Conservation (phyloP, 92 coral and sea anemone species). For the Actinostola sp. region DNA sequence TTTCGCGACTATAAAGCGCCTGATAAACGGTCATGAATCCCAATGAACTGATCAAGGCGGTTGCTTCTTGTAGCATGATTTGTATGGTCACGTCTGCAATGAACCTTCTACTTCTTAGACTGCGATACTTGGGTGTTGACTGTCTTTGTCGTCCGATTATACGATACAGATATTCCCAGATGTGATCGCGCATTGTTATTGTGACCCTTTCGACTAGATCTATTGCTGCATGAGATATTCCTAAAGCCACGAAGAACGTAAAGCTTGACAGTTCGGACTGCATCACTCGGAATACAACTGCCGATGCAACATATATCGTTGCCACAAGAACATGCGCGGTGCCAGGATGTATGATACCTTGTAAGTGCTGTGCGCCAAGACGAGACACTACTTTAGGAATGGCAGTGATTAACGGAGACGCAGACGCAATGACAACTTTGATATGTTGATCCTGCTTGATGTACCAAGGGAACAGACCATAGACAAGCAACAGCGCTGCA, state of each 20-base stretch:
- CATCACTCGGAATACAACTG: slow-evolving; percentile 63
- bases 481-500: slow-evolving; percentile 45
- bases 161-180: slow-evolving; percentile 64
- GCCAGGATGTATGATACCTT: slow-evolving; percentile 64
- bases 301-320: slow-evolving; percentile 37
- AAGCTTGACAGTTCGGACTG: slow-evolving; percentile 72
- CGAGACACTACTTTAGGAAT: slow-evolving; percentile 58
- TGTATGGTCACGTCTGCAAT: slow-evolving; percentile 71
- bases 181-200: slow-evolving; percentile 60
- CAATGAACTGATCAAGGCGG: slow-evolving; percentile 56
- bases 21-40: slow-evolving; percentile 54
- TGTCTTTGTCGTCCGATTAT: slow-evolving; percentile 14
- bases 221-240: slow-evolving; percentile 36
- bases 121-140: slow-evolving; percentile 42
- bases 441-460: slow-evolving; percentile 16
- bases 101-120: slow-evolving; percentile 71
- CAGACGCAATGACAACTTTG: slow-evolving; percentile 41
- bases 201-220: slow-evolving; percentile 63
- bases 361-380: slow-evolving; percentile 44
- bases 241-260: slow-evolving; percentile 58
- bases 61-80: slow-evolving; percentile 65
- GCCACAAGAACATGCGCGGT: slow-evolving; percentile 44
- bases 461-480: slow-evolving; percentile 57
- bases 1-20: slow-evolving; percentile 45
- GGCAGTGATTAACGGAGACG: slow-evolving; percentile 48